These are phyloP conservation scores for Salvelinus namaycush DNA, from an alignment of 2,113 vertebrate genomes.

Conservation along the genomic window DNA sequence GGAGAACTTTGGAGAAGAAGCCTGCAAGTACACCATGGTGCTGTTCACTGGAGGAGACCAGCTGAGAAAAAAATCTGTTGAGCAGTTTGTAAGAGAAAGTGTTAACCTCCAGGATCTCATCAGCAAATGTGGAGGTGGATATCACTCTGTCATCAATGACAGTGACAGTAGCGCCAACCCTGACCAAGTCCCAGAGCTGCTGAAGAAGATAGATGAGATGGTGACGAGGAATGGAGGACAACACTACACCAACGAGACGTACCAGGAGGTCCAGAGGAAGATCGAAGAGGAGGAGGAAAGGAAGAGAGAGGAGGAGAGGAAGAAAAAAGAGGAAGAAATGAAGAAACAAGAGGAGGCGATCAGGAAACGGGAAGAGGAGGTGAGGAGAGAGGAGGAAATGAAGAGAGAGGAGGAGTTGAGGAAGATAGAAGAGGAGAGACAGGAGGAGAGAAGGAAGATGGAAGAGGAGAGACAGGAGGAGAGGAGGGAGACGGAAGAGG, in stretches of 20 bases:
- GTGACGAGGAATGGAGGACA: slow-evolving; percentile 1
- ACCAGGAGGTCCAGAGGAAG: neutral
- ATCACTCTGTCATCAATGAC: slow-evolving; percentile 10
- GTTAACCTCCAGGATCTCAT: neutral
- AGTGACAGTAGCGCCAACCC: neutral
- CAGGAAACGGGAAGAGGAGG: neutral
- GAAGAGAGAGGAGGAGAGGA: neutral
- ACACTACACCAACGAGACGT: neutral
- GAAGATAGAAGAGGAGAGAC: neutral
- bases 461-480: neutral
- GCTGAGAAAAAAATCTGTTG: neutral
- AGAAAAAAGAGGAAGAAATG: too few relatives aligned
- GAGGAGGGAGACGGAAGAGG: neutral
- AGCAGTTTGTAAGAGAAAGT: neutral
- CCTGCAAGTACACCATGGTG: slow-evolving; percentile 24
- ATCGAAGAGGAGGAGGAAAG: neutral
- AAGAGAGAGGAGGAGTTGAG: too few relatives aligned
- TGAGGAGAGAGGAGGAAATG: neutral
- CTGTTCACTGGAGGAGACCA: slow-evolving; percentile 43
- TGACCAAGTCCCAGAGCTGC: slow-evolving; percentile 20
- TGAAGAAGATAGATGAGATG: slow-evolving; percentile 27
- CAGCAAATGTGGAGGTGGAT: neutral
- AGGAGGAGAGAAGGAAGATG: neutral
- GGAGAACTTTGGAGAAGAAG: slow-evolving; percentile 20
- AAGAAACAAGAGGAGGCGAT: neutral